These are phyloP conservation scores for Prionailurus bengalensis DNA, from an alignment of 2,113 vertebrate species.

Conservation along the genomic window DNA sequence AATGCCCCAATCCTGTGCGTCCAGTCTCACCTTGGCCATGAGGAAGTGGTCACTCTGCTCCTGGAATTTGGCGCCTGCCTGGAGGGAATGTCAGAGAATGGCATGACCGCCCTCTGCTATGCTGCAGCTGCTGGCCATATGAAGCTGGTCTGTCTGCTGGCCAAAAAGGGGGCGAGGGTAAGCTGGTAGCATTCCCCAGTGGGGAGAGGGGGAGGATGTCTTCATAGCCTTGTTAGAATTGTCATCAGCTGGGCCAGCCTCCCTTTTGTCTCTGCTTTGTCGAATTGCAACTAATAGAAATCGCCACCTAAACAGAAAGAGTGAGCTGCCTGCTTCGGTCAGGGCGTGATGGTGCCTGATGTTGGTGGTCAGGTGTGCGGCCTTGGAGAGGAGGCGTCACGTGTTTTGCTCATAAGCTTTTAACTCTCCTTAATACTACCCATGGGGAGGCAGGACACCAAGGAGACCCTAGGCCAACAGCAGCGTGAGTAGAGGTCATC, in stretches of 20 bases:
- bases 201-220: neutral
- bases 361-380: neutral
- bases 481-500: accelerated
- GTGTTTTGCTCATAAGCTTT: neutral
- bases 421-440: neutral
- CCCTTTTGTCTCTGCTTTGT: neutral
- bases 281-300: neutral
- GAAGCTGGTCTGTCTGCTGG: constrained; percentile 92
- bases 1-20: constrained; percentile 97
- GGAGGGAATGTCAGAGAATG: constrained; percentile 93
- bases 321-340: accelerated
- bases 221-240: neutral
- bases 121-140: constrained; percentile 95
- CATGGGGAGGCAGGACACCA: neutral
- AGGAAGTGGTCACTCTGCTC: constrained; percentile 94
- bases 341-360: neutral
- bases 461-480: neutral
- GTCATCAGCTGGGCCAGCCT: neutral
- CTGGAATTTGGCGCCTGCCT: constrained; percentile 95
- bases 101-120: constrained; percentile 95
- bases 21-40: constrained; percentile 96
- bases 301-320: neutral
- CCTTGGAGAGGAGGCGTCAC: neutral
- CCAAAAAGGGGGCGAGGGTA: constrained; percentile 94
- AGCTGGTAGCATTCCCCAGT: constrained; percentile 43